Evolutionary conservation across 2,888 invertebrate genomes (phyloP), one percentile per base, ranked within the genome.

Genomic region (Acanthopleura granulata): DNA sequence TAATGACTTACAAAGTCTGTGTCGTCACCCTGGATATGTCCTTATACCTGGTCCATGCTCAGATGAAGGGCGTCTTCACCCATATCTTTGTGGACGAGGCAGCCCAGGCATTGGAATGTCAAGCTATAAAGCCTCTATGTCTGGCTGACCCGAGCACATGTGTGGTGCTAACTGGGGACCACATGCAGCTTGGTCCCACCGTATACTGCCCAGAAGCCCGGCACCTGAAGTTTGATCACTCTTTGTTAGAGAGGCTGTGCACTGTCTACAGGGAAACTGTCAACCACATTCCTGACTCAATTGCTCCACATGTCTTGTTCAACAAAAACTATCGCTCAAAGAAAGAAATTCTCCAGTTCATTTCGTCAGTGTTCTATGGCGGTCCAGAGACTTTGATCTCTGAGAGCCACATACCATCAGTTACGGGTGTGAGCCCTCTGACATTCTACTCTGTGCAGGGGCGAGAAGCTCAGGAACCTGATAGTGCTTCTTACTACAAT

Each of bases 111-210:
- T 75, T 89, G 62, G 90, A 90, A 78, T 86, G 87, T 74, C 86
- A 88, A 77, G 81, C 86, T 6, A 80, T 90, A 49, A 88, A 88
- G 85, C 89, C 89, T 0, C 78, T 90, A 74, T 77, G 85, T 1
- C 80, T 90, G 57, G 88, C 88, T n/a, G 82, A 83, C 18, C 83
- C 85, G 72, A 84, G 81, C 62, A 90, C 90, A 0, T 88, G 87
- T 74, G 80, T 89, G 9, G 87, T 90, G 6, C 76, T 90, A 51
- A 87, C 88, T 4, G 90, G 90, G 16, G 90, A 90, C 80, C 89
- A 89, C 78, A 83, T 84, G 74, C 90, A 90, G 82, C 88, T 89
- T 75, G 84, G 85, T 27, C 88, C 88, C 12, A 85, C 84, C 74
- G 76, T 76, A 27, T 88, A 88, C 82, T 86, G 87, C 62, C 73